A percentile compares a stretch with the other conserved stretches of the same genome.
These are phyloP conservation scores for Notolepis coatsorum DNA, from an alignment of 2,797 vertebrate species.

Conservation along the genomic window DNA sequence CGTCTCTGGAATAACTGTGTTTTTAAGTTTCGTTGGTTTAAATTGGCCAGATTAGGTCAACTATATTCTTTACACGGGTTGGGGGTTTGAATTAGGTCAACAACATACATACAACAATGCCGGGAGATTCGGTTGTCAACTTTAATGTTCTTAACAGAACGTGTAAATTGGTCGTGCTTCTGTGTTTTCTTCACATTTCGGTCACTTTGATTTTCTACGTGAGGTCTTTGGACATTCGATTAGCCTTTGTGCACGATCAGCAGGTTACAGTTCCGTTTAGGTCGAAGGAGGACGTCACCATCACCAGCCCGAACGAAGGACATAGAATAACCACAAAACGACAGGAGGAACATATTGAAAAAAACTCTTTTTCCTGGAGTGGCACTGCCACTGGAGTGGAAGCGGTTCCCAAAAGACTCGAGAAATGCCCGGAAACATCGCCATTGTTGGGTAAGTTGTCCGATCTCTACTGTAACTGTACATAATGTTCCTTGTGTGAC, in stretches of 20 bases:
- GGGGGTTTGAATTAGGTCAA: no score
- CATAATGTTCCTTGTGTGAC: neutral
- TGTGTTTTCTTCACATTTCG: conserved; percentile 80
- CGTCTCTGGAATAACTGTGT: no score
- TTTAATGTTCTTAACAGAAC: conserved; percentile 74
- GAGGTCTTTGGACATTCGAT: conserved; percentile 67
- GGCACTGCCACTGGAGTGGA: neutral
- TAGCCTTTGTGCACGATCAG: conserved; percentile 70
- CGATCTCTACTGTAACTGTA: neutral
- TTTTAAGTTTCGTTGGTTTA: no score
- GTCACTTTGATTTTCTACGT: conserved; percentile 81
- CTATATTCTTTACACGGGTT: no score
- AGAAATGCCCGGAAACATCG: conserved; percentile 74
- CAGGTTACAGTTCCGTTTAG: no score
- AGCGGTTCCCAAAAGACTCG: conserved; percentile 20
- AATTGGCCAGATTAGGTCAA: neutral
- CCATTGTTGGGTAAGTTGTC: conserved; percentile 74
- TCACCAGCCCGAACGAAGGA: neutral
- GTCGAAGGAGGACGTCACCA: neutral
- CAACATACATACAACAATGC: conserved; percentile 49
- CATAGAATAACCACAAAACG: neutral
- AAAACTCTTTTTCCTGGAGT: neutral
- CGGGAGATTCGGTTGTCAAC: conserved; percentile 58
- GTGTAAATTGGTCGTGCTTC: conserved; percentile 81
- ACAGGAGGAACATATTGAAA: neutral